Evolutionary conservation across 2,888 invertebrate genomes (phyloP), one percentile per base, ranked within the genome.

Genomic region (Deladenus siricidicola): DNA sequence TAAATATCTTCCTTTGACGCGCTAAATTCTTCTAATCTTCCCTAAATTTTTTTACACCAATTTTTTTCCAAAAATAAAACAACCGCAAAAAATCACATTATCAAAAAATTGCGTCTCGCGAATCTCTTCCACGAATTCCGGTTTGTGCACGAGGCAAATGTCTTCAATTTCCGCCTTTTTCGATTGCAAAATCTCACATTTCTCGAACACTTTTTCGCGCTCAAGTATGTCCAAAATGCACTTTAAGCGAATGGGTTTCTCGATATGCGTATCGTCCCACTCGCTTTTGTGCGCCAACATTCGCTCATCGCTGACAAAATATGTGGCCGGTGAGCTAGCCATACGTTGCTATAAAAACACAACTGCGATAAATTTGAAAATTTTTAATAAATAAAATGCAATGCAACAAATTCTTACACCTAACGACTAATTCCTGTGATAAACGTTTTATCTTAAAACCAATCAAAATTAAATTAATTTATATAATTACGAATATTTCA

Each of bases 261-360:
- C 77, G 47, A 76, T 72, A 56, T 76, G 77, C 26, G 63, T 60
- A 0, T 54, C 55, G 24, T 72, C 69, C 77, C 77, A 76, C 34
- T 70, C 71, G 39, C 69, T 70, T 21, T 52, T 51, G 24, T 61
- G 61, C 28, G 23, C 14, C 24, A 61, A 34, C 61, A 61, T 61
- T 10, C 58, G 43, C 24, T 57, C 26, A 39, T 61, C 61, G 43
- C 49, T 61, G n/a, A 61, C 52, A 28, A 60, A 61, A 52, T 43
- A 61, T 14, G 61, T 61, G 6, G n/a, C n/a, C n/a, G n/a, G n/a
- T n/a, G n/a, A n/a, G n/a, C n/a, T n/a, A n/a, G n/a, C n/a, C n/a
- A n/a, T n/a, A n/a, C n/a, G n/a, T n/a, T n/a, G n/a, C n/a, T n/a
- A n/a, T n/a, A n/a, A n/a, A n/a, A n/a, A n/a, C n/a, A n/a, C n/a